These are phyloP conservation scores for Gibbula magus DNA, from an alignment of 2,888 invertebrate genomes.

Conservation along the genomic window DNA sequence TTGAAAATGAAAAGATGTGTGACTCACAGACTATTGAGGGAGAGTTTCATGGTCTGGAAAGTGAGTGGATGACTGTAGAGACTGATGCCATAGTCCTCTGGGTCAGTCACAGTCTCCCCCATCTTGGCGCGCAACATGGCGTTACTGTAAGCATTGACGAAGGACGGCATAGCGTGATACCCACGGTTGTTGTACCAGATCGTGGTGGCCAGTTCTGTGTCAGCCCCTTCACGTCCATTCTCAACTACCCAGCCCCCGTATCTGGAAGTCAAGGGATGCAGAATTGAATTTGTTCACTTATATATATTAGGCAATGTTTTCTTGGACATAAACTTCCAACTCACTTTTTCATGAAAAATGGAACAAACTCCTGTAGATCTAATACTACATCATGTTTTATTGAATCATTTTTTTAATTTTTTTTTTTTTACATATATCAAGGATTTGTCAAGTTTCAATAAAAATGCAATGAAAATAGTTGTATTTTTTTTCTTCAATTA, in stretches of 20 bases:
- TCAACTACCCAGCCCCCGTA: slow-evolving; percentile 72
- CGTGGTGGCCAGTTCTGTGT: slow-evolving; percentile 37
- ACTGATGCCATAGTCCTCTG: slow-evolving; percentile 70
- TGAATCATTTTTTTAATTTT: too few relatives aligned
- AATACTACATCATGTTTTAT: too few relatives aligned
- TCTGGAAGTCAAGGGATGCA: slow-evolving; percentile 44
- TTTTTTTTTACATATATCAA: too few relatives aligned
- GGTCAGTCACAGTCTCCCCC: slow-evolving; percentile 32
- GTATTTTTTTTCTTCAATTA: too few relatives aligned
- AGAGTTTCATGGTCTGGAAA: slow-evolving; percentile 67
- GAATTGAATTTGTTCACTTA: too few relatives aligned
- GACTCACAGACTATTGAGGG: slow-evolving; percentile 73
- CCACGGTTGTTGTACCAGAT: slow-evolving; percentile 76
- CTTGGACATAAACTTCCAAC: too few relatives aligned
- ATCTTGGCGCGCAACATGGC: slow-evolving; percentile 69
- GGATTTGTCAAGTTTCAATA: too few relatives aligned
- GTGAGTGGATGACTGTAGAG: slow-evolving; percentile 74
- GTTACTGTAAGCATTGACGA: slow-evolving; percentile 75
- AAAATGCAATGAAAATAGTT: too few relatives aligned
- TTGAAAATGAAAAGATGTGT: too few relatives aligned
- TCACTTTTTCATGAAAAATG: too few relatives aligned
- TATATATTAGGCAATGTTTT: too few relatives aligned
- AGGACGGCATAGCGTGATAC: slow-evolving; percentile 74
- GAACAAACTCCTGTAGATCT: too few relatives aligned
- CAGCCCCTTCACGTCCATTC: slow-evolving; percentile 31